Evolutionary conservation across 37 sponge, comb jelly and placozoan species (phyloP).

Genomic region (Aplysina aerophoba): DNA sequence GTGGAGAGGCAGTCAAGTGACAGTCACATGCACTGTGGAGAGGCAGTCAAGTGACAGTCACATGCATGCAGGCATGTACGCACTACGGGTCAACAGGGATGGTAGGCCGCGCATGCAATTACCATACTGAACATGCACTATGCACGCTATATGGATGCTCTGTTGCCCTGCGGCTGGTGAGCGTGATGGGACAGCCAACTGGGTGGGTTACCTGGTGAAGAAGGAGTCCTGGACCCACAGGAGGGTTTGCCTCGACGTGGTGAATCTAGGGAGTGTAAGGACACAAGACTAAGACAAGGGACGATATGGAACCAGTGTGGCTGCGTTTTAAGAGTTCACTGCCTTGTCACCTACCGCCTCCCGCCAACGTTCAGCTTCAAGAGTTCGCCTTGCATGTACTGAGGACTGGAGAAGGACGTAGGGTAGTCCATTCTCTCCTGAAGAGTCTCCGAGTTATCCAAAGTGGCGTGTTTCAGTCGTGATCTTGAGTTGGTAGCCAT

Average conservation of each 20-base stretch:
- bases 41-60: no score
- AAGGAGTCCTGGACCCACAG: constrained; percentile 95
- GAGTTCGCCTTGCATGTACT: constrained; percentile 61
- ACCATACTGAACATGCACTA: no score
- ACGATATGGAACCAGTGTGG: no score
- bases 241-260: constrained; percentile 89
- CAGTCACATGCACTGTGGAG: not conserved
- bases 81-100: not conserved
- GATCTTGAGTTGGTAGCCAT: constrained; percentile 7
- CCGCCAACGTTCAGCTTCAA: constrained; percentile 95
- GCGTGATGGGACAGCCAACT: constrained; percentile 38
- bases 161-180: constrained; percentile 91
- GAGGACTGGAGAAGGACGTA: not conserved
- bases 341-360: constrained; percentile 37
- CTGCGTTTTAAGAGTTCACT: no score
- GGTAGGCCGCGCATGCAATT: not conserved
- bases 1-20: no score
- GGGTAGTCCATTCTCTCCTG: not conserved
- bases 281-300: not conserved
- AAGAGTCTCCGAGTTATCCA: not conserved
- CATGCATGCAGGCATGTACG: not conserved
- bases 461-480: not conserved
- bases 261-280: constrained; percentile 58
- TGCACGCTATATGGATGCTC: no score
- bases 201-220: constrained; percentile 72